A percentile compares a stretch with the other conserved stretches of the same genome.
Evolutionary conservation across 2,113 vertebrate genomes (phyloP).

Genomic region (Sturnus vulgaris): DNA sequence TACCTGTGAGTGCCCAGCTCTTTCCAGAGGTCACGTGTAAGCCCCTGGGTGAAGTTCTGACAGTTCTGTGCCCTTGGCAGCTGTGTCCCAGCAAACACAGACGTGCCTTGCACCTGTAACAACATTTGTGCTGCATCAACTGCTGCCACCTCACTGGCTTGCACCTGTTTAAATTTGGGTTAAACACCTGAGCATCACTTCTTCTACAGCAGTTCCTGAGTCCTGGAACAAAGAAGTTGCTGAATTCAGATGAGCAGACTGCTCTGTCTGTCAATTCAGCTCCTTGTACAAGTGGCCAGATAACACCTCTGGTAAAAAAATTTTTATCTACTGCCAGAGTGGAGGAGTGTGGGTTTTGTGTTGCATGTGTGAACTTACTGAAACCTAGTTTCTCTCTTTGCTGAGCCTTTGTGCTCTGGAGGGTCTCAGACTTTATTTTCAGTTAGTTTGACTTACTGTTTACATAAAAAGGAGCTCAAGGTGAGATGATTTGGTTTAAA

Average conservation of each 20-base stretch:
- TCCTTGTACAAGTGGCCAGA: background rate
- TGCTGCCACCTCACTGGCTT: background rate
- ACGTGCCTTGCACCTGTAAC: accelerated
- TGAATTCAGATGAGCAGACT: too few relatives aligned
- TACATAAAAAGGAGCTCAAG: background rate
- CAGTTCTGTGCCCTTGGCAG: background rate
- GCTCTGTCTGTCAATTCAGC: background rate
- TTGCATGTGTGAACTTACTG: background rate
- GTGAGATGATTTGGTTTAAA: background rate
- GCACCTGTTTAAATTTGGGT: background rate
- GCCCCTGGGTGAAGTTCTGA: accelerated
- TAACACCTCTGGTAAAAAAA: background rate
- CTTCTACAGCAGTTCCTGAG: accelerated
- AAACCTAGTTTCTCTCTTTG: background rate
- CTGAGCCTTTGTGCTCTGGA: accelerated
- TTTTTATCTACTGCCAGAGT: accelerated
- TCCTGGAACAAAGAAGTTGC: background rate
- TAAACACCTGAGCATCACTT: accelerated
- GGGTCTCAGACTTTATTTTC: background rate
- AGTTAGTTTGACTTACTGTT: background rate
- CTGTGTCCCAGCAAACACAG: background rate
- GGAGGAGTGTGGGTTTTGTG: background rate
- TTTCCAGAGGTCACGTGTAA: accelerated
- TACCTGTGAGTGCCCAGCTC: accelerated
- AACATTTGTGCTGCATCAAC: accelerated